These are phyloP conservation scores for Acinonyx jubatus DNA, from an alignment of 2,113 vertebrate genomes.

Conservation along the genomic window DNA sequence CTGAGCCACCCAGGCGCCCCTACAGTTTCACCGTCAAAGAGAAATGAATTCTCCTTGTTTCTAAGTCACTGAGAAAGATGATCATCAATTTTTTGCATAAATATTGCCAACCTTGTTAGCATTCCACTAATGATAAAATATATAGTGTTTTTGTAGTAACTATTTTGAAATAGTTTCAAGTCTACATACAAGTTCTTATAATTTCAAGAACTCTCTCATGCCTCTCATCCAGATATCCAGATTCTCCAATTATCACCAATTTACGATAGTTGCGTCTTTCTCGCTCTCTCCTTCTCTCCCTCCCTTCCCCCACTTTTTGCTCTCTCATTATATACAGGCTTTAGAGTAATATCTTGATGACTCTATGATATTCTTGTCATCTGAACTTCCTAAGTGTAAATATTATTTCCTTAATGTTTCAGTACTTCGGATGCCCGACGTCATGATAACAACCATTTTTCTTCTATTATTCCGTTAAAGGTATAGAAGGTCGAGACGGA, in stretches of 20 bases:
- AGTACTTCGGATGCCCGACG: not conserved
- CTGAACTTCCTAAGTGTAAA: not conserved
- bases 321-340: not conserved
- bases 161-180: not conserved
- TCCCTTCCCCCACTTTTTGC: not conserved
- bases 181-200: not conserved
- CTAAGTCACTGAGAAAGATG: not conserved
- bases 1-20: too few relatives aligned
- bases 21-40: not conserved
- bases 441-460: not conserved
- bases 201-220: not conserved
- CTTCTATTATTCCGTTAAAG: not conserved
- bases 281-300: not conserved
- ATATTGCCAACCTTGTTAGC: not conserved
- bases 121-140: not conserved
- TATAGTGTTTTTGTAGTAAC: not conserved
- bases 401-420: not conserved
- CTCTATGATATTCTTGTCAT: not conserved
- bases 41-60: not conserved
- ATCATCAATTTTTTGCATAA: not conserved
- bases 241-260: not conserved
- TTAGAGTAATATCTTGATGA: not conserved
- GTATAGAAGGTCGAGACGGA: not conserved
- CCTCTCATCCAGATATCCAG: not conserved
- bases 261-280: not conserved